phyloP scores from a whole-genome alignment of 2,888 invertebrate genomes.

The Drosophila tripunctata region DNA sequence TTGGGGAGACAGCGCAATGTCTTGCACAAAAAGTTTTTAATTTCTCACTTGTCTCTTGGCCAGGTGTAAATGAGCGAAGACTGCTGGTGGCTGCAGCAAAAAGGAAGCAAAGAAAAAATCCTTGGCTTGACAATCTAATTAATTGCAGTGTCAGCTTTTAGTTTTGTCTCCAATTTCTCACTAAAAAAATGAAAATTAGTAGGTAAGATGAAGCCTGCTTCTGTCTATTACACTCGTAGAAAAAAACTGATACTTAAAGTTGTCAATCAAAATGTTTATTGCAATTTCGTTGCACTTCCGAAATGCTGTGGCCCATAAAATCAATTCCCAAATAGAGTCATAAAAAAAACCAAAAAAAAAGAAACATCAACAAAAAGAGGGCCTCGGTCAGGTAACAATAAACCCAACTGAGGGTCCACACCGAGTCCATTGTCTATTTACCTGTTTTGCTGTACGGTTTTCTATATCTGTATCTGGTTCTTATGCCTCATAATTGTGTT shows the following conservation, averaged over 20 bases:
- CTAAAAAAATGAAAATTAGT: no score
- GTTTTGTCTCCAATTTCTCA: slow-evolving; percentile 70
- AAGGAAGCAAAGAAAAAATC: slow-evolving; percentile 3
- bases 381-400: slow-evolving; percentile 63
- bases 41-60: slow-evolving; percentile 71
- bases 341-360: slow-evolving; percentile 47
- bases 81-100: no score
- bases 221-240: no score
- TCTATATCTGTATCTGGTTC: slow-evolving; percentile 21
- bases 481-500: slow-evolving; percentile 66
- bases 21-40: slow-evolving; percentile 65
- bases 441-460: slow-evolving; percentile 19
- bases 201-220: no score
- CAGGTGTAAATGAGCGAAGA: slow-evolving; percentile 48
- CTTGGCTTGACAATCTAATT: slow-evolving; percentile 65
- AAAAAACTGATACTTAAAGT: slow-evolving; percentile 1
- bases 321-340: slow-evolving; percentile 71
- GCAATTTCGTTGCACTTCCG: slow-evolving; percentile 64
- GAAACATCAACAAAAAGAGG: no score
- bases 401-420: slow-evolving; percentile 56
- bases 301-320: slow-evolving; percentile 58
- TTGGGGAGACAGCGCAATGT: not conserved
- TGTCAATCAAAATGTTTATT: slow-evolving; percentile 59
- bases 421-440: slow-evolving; percentile 33
- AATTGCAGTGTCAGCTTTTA: slow-evolving; percentile 69